Evolutionary conservation across 2,888 invertebrate genomes (phyloP), one percentile per base, ranked within the genome.

Genomic region (Germaria angustata): DNA sequence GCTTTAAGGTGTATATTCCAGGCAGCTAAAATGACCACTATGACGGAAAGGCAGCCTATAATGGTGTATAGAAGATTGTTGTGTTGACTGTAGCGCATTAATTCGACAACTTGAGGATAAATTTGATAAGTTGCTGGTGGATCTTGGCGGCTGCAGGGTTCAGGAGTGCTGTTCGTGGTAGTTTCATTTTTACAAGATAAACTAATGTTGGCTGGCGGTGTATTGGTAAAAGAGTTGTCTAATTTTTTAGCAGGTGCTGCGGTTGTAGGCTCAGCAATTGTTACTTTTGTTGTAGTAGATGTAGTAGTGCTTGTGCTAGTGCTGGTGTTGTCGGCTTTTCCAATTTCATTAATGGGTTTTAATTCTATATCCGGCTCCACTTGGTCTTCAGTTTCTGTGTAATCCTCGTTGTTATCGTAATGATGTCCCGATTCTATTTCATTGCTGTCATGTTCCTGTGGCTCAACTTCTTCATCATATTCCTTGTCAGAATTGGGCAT

Each of bases 81-180:
- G 15, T 84, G 83, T 36, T 84, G 84, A n/a, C 80, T 82, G 1
- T 86, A 86, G 6, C 85, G 85, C 17, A 87, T 84, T 3, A 88
- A 87, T 80, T 88, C 87, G 6, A 89, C 87, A 2, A 88, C 87
- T 22, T 88, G 88, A 8, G 88, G 88, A 34, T 87, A 86, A 55
- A 89, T 86, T 17, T 86, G 85, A 36, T 86, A 86, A 2, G 87
- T 85, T 44, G 85, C 85, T 2, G 87, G 84, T 5, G 75, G 72
- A 11, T 85, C 85, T 41, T 85, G 76, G 2, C 80, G 84, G 15
- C 44, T 71, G 28, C 79, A 82, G 20, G 82, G 79, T 49, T 65
- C 75, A 8, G 81, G 39, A 2, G 80, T 77, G 1, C 24, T 75
- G 24, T 24, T 63, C 8, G 72, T 1, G 1, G 22, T 8, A n/a